A percentile compares a stretch with the other conserved stretches of the same genome.
Conservation (phyloP, 2,797 vertebrate species). For the Argyrosomus regius region DNA sequence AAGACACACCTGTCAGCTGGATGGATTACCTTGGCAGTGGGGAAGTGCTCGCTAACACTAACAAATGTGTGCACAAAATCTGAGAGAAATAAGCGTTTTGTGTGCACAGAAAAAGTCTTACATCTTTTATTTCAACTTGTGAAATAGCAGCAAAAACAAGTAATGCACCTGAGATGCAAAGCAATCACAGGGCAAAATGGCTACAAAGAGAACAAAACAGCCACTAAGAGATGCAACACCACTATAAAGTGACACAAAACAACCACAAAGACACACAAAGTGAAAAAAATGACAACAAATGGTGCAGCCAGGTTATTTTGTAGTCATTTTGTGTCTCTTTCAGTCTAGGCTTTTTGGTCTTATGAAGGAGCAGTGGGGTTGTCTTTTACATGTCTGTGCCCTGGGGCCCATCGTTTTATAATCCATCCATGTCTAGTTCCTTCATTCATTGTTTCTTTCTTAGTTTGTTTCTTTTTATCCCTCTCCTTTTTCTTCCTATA, state of each 20-base stretch:
- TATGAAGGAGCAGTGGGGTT: neutral
- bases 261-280: neutral
- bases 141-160: no score
- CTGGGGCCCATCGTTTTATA: neutral
- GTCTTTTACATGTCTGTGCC: conserved; percentile 19
- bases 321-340: conserved; percentile 6
- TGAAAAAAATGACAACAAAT: neutral
- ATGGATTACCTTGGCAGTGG: no score
- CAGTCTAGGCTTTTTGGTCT: neutral
- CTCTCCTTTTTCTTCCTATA: conserved; percentile 16
- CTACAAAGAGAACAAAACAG: neutral
- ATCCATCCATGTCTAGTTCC: conserved; percentile 18
- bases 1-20: no score
- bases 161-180: neutral
- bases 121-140: no score
- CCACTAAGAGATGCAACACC: neutral
- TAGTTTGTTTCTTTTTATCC: neutral
- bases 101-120: no score
- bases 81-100: no score
- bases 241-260: neutral
- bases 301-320: neutral
- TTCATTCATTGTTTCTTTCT: conserved; percentile 17
- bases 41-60: no score
- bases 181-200: neutral
- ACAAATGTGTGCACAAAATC: no score